Percentiles rank a stretch among this genome's conserved stretches.
Evolutionary conservation across 2,113 vertebrate species (phyloP).

Genomic region (Campylorhamphus procurvoides): DNA sequence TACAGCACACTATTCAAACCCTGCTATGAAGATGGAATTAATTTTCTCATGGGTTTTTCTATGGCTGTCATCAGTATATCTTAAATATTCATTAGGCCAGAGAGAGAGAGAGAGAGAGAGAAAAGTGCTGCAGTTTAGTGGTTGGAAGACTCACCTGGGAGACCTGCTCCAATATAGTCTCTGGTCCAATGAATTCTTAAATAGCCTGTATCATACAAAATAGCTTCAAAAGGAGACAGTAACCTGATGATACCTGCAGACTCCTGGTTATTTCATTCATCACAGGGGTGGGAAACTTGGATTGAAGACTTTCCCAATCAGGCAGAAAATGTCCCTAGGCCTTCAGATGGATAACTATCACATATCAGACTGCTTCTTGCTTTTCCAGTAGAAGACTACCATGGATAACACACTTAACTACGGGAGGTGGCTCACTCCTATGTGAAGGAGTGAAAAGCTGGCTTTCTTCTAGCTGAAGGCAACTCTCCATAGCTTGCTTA

Average conservation of each 20-base stretch:
- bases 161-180: not conserved
- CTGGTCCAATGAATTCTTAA: not conserved
- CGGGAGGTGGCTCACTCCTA: not conserved
- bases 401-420: not conserved
- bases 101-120: not conserved
- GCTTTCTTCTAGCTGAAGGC: not conserved
- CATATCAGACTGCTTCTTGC: not conserved
- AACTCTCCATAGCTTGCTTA: not conserved
- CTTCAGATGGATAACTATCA: not conserved
- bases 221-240: not conserved
- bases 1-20: not conserved
- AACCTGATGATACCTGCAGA: not conserved
- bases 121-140: not conserved
- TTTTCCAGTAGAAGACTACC: not conserved
- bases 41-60: conserved; percentile 40
- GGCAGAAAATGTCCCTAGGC: not conserved
- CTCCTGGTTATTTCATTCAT: not conserved
- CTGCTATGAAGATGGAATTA: conserved; percentile 1
- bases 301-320: not conserved
- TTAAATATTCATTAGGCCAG: conserved; percentile 50
- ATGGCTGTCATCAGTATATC: not conserved
- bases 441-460: not conserved
- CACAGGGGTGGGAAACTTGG: not conserved
- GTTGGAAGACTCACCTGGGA: conserved; percentile 35
- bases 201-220: not conserved